These are phyloP conservation scores for Protonibea diacanthus DNA, from an alignment of 2,797 vertebrate species.

Conservation along the genomic window DNA sequence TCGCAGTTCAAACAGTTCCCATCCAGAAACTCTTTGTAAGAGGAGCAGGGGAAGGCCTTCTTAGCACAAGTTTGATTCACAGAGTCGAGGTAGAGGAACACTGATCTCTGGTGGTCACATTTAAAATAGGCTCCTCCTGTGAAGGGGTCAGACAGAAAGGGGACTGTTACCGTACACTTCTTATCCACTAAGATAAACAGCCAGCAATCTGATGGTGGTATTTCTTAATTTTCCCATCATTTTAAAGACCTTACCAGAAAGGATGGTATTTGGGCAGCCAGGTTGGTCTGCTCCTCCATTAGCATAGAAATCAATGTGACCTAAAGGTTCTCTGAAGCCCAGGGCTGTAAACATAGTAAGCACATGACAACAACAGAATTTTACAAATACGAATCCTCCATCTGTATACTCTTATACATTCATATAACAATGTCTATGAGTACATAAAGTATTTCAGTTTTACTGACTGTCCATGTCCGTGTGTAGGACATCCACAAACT, in stretches of 20 bases:
- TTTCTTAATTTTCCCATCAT: background rate
- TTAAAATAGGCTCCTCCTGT: slow-evolving; percentile 87
- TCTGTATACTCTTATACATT: background rate
- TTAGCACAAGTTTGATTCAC: slow-evolving; percentile 78
- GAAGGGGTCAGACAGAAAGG: background rate
- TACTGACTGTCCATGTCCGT: slow-evolving; percentile 89
- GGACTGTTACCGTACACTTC: background rate
- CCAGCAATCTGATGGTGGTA: background rate
- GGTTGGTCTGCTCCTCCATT: slow-evolving; percentile 95
- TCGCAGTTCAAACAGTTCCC: slow-evolving; percentile 89
- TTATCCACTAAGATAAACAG: no score
- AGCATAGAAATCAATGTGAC: slow-evolving; percentile 96
- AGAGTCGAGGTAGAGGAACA: slow-evolving; percentile 88
- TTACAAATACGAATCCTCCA: background rate
- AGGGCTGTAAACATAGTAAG: slow-evolving; percentile 81
- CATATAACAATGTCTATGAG: background rate
- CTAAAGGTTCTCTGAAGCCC: slow-evolving; percentile 89
- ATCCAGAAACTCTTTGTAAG: slow-evolving; percentile 87
- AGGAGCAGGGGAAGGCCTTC: slow-evolving; percentile 88
- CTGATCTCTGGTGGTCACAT: slow-evolving; percentile 96
- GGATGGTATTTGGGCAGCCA: slow-evolving; percentile 90
- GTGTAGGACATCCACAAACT: slow-evolving; percentile 95
- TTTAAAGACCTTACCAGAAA: slow-evolving; percentile 85
- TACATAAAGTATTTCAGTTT: background rate
- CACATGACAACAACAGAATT: background rate